phyloP scores from a whole-genome alignment of 2,113 vertebrate genomes.

The Cnemophilus loriae region DNA sequence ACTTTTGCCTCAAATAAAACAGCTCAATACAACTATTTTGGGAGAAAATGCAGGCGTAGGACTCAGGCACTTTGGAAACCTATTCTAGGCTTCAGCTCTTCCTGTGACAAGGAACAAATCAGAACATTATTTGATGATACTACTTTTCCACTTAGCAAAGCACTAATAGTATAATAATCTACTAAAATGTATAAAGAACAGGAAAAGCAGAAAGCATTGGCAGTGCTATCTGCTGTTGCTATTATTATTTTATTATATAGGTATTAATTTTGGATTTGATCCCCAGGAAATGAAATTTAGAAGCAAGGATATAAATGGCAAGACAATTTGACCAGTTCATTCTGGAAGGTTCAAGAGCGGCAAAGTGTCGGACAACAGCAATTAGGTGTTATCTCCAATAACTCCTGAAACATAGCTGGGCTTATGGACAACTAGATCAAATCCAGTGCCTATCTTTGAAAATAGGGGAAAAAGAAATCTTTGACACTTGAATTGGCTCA shows the following conservation, averaged over 20 bases:
- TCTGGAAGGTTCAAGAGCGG: background rate
- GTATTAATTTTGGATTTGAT: background rate
- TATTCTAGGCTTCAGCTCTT: slow-evolving; percentile 29
- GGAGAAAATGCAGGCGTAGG: background rate
- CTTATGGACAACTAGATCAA: background rate
- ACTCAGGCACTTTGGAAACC: background rate
- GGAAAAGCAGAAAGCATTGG: background rate
- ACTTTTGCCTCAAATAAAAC: slow-evolving; percentile 32
- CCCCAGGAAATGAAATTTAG: background rate
- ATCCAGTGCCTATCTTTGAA: background rate
- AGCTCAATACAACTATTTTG: slow-evolving; percentile 55
- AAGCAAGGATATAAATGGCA: background rate
- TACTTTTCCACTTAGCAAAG: slow-evolving; percentile 13
- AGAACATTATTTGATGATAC: background rate
- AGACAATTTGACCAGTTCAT: background rate
- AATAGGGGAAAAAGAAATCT: accelerated
- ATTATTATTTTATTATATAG: background rate
- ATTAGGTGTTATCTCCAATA: background rate
- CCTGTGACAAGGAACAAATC: slow-evolving; percentile 20
- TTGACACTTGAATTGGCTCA: background rate
- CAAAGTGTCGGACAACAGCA: background rate
- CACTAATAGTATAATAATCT: background rate
- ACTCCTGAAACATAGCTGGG: background rate
- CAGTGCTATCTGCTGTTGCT: background rate
- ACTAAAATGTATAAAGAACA: background rate